Evolutionary conservation across 2,888 invertebrate species (phyloP).

Genomic region (Leptogaster cylindrica): DNA sequence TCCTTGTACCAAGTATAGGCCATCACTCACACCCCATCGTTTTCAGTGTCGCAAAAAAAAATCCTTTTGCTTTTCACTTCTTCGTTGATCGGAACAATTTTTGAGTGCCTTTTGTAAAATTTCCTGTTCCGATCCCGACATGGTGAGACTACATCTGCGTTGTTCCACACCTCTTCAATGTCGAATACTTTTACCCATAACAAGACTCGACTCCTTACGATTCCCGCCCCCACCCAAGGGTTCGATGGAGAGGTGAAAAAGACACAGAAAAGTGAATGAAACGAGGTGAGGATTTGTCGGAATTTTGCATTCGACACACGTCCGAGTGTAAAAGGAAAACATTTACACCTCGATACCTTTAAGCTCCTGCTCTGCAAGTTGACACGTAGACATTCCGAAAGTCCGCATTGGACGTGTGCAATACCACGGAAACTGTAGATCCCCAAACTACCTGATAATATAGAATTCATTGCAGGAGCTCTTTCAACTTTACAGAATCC

Average conservation of each 20-base stretch:
- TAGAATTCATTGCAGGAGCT: slow-evolving; percentile 30
- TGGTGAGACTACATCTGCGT: slow-evolving; percentile 2
- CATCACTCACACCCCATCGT: slow-evolving; percentile 26
- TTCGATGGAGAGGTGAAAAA: slow-evolving; percentile 19
- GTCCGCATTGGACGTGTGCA: slow-evolving; percentile 34
- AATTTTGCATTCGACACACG: slow-evolving; percentile 44
- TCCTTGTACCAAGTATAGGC: slow-evolving; percentile 23
- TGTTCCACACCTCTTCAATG: background rate
- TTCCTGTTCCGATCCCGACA: slow-evolving; percentile 14
- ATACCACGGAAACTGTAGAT: slow-evolving; percentile 12
- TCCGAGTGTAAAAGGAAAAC: slow-evolving; percentile 46
- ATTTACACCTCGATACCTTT: slow-evolving; percentile 46
- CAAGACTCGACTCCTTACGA: background rate
- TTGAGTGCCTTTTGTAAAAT: slow-evolving; percentile 33
- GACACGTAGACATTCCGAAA: slow-evolving; percentile 44
- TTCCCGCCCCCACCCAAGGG: background rate
- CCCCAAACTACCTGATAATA: slow-evolving; percentile 16
- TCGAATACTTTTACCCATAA: too few species aligned
- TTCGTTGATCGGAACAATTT: slow-evolving; percentile 33
- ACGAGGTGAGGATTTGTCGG: slow-evolving; percentile 43
- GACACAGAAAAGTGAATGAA: slow-evolving; percentile 45
- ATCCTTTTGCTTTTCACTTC: background rate
- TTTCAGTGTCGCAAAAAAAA: background rate
- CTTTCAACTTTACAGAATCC: slow-evolving; percentile 21
- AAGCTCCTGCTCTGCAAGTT: slow-evolving; percentile 37